A percentile compares a stretch with the other conserved stretches of the same genome.
phyloP scores from a whole-genome alignment of 2,888 invertebrate species.

The Dysmachus trigonus region DNA sequence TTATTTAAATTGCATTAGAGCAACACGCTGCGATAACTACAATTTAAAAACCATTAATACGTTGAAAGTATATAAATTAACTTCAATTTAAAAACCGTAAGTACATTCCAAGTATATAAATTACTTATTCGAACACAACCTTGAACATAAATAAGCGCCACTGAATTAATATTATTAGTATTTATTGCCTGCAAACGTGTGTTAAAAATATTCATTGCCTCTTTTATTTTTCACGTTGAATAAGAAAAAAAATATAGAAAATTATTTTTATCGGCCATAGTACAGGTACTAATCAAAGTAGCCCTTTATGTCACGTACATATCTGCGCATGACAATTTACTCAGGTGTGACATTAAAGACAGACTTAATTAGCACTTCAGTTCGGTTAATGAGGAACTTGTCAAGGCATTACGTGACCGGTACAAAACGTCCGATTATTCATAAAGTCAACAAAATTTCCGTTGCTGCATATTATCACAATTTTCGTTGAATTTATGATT shows the following conservation, averaged over 20 bases:
- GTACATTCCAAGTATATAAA: neutral
- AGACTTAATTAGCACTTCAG: conserved; percentile 10
- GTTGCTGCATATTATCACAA: neutral
- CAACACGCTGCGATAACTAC: neutral
- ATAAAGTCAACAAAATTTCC: neutral
- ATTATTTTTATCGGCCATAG: neutral
- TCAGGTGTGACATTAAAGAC: conserved; percentile 11
- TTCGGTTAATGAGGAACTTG: neutral
- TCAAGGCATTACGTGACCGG: neutral
- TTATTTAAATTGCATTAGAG: neutral
- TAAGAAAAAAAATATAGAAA: neutral
- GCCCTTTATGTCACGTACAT: neutral
- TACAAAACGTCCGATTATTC: neutral
- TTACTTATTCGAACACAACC: neutral
- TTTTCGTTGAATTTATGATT: neutral
- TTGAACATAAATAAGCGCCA: neutral
- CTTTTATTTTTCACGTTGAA: neutral
- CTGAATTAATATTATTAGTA: neutral
- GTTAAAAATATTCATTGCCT: neutral
- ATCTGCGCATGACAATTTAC: conserved; percentile 17
- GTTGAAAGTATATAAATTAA: neutral
- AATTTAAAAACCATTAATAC: neutral
- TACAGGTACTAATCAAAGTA: neutral
- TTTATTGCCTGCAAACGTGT: neutral
- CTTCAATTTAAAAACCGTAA: neutral